Evolutionary conservation across 2,888 invertebrate genomes (phyloP).

Genomic region (Eristalis intricaria): DNA sequence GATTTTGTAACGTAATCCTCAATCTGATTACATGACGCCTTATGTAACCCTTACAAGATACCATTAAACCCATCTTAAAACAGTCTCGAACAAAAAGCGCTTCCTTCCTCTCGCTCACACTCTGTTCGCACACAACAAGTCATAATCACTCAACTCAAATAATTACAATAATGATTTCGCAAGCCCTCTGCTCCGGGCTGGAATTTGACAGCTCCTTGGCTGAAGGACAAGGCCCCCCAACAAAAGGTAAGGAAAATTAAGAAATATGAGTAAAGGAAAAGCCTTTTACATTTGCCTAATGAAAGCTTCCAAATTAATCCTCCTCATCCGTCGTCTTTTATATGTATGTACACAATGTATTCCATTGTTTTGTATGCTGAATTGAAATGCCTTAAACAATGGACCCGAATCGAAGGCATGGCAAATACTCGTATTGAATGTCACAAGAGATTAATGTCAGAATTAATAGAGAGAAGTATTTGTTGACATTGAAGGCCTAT

Average conservation of each 20-base stretch:
- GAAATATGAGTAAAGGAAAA: slow-evolving; percentile 26
- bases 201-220: slow-evolving; percentile 4
- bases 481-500: slow-evolving; percentile 1
- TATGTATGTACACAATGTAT: background rate
- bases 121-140: background rate
- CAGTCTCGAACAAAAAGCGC: background rate
- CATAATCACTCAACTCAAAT: slow-evolving; percentile 27
- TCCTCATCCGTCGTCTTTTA: slow-evolving; percentile 8
- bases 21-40: background rate
- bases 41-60: background rate
- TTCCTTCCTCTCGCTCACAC: background rate
- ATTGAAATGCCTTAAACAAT: slow-evolving; percentile 46
- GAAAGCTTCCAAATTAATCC: slow-evolving; percentile 43
- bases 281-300: slow-evolving; percentile 48
- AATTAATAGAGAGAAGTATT: background rate
- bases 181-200: background rate
- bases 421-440: background rate
- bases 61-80: background rate
- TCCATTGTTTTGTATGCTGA: slow-evolving; percentile 14
- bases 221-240: background rate
- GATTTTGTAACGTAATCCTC: no score
- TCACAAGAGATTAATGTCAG: slow-evolving; percentile 33
- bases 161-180: slow-evolving; percentile 9
- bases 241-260: slow-evolving; percentile 16
- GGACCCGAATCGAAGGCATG: slow-evolving; percentile 13